These are phyloP conservation scores for Hestina assimilis DNA, from an alignment of 1,140 invertebrate species.

Conservation along the genomic window DNA sequence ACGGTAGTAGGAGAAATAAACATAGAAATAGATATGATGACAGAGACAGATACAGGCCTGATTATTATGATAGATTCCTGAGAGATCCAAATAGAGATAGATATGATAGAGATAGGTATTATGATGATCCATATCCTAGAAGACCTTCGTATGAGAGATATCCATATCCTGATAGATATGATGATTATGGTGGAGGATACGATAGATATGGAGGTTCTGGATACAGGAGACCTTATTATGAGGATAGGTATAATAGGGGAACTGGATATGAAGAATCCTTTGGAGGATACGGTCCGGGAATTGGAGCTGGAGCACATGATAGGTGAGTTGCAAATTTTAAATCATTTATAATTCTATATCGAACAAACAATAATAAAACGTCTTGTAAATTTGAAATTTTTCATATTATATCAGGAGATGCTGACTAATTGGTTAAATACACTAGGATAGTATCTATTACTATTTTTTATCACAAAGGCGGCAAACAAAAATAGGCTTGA, in stretches of 20 bases:
- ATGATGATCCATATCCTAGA: conserved; percentile 51
- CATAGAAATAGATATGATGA: conserved; percentile 62
- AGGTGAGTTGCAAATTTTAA: conserved; percentile 40
- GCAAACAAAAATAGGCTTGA: too few species aligned
- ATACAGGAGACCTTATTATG: conserved; percentile 66
- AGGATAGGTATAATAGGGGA: conserved; percentile 65
- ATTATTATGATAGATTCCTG: conserved; percentile 65
- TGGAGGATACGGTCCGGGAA: conserved; percentile 57
- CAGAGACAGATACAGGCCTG: conserved; percentile 61
- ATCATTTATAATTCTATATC: background rate
- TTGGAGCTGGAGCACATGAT: conserved; percentile 61
- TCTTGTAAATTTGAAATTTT: too few species aligned
- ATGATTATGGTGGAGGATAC: conserved; percentile 50
- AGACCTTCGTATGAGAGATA: conserved; percentile 53
- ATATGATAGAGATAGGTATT: conserved; percentile 39
- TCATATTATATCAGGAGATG: too few species aligned
- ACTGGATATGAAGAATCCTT: conserved; percentile 46
- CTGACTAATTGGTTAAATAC: too few species aligned
- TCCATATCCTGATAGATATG: conserved; percentile 51
- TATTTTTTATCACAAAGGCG: too few species aligned
- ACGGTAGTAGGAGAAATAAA: conserved; percentile 47
- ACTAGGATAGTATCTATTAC: too few species aligned
- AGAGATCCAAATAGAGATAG: conserved; percentile 52
- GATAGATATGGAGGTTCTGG: conserved; percentile 58
- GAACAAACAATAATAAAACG: too few species aligned